Conservation (phyloP, 2,797 vertebrate genomes). For the Glossophaga mutica region DNA sequence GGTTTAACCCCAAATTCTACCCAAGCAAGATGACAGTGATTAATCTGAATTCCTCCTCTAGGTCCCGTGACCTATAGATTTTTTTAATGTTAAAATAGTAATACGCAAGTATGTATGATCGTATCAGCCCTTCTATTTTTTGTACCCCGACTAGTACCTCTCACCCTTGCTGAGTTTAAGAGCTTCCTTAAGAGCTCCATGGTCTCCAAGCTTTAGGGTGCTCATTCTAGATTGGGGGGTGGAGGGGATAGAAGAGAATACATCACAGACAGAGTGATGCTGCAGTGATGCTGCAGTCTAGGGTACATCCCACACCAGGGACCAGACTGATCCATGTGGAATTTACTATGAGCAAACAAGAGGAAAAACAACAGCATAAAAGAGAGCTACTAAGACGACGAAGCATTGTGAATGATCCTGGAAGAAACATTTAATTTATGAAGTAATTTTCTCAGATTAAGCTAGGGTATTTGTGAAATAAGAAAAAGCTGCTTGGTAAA, state of each 20-base stretch:
- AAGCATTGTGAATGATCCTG: neutral
- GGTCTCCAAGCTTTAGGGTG: neutral
- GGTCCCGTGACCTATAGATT: neutral
- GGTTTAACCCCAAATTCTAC: neutral
- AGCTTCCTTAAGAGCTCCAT: neutral
- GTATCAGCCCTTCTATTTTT: neutral
- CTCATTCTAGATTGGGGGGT: neutral
- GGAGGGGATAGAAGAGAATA: neutral
- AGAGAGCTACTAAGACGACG: neutral
- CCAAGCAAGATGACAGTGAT: neutral
- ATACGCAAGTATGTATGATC: neutral
- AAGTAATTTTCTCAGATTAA: slow-evolving; percentile 32
- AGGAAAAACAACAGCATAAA: neutral
- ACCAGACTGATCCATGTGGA: neutral
- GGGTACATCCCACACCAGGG: neutral
- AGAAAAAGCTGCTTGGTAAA: neutral
- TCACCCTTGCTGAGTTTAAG: neutral
- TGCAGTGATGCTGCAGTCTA: neutral
- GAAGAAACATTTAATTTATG: neutral
- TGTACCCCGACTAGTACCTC: neutral
- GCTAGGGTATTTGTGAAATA: neutral
- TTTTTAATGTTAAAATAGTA: neutral
- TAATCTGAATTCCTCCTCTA: neutral
- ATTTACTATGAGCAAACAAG: neutral
- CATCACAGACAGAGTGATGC: neutral